A percentile compares a stretch with the other conserved stretches of the same genome.
phyloP scores from a whole-genome alignment of 2,797 vertebrate genomes.

The Bovichtus diacanthus region DNA sequence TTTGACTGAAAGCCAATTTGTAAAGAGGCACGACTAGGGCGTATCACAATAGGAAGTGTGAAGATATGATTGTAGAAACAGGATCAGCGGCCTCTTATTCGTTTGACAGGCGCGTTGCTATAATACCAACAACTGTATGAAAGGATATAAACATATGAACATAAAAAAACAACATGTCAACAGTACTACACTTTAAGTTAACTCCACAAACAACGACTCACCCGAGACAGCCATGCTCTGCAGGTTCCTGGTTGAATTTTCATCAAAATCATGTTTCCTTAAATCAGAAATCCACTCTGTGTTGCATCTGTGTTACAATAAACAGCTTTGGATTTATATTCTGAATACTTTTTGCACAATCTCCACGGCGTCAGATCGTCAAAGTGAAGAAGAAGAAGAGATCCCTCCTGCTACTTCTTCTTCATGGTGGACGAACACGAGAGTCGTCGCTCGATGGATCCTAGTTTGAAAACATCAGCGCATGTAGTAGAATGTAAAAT shows the following conservation, averaged over 20 bases:
- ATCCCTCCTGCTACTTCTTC: constrained; percentile 36
- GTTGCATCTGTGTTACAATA: constrained; percentile 24
- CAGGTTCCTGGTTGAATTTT: constrained; percentile 65
- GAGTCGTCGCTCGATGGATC: constrained; percentile 34
- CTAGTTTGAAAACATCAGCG: neutral
- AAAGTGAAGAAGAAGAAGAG: constrained; percentile 11
- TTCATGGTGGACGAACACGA: constrained; percentile 4
- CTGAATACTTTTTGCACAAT: constrained; percentile 8
- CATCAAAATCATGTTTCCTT: constrained; percentile 76
- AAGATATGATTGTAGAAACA: neutral
- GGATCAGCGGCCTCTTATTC: neutral
- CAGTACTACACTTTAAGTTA: neutral
- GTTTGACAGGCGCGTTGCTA: neutral
- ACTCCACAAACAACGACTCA: constrained; percentile 55
- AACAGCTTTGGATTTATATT: neutral
- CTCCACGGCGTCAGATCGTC: constrained; percentile 13
- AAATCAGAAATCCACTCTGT: neutral
- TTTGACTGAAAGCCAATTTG: constrained; percentile 36
- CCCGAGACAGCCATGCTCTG: constrained; percentile 73
- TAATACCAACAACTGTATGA: neutral
- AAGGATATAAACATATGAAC: too few relatives aligned
- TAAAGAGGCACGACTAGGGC: constrained; percentile 8
- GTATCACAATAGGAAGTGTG: constrained; percentile 52
- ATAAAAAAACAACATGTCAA: neutral
- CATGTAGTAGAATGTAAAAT: neutral